These are phyloP conservation scores for Acridotheres tristis DNA, from an alignment of 2,797 vertebrate genomes.

Conservation along the genomic window DNA sequence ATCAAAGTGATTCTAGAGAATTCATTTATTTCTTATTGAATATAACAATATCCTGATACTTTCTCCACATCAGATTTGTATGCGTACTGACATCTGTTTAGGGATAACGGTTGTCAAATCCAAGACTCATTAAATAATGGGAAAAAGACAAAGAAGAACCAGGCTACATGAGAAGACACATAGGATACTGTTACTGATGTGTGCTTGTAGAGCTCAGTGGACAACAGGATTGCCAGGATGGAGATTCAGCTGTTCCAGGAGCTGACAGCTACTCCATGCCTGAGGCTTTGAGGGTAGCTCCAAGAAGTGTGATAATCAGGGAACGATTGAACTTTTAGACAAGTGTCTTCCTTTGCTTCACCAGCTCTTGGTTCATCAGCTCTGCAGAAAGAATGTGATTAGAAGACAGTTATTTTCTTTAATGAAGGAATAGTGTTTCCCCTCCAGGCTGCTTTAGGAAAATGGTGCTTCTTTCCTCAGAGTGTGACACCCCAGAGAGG, in stretches of 20 bases:
- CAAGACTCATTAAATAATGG: not conserved
- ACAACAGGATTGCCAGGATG: not conserved
- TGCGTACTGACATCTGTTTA: not conserved
- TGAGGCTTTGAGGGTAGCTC: not conserved
- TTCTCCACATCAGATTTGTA: not conserved
- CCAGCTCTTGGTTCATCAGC: not conserved
- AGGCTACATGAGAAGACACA: not conserved
- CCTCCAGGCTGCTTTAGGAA: not conserved
- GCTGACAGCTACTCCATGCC: not conserved
- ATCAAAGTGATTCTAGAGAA: not conserved
- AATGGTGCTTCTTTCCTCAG: not conserved
- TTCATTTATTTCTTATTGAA: not conserved
- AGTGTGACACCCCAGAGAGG: not conserved
- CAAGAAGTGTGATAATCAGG: not conserved
- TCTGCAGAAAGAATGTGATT: conserved; percentile 4
- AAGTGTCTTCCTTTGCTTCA: conserved; percentile 18
- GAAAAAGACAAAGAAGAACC: not conserved
- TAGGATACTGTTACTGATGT: not conserved
- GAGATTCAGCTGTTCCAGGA: not conserved
- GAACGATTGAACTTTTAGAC: not conserved
- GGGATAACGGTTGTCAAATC: not conserved
- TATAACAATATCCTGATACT: not conserved
- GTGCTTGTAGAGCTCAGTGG: not conserved
- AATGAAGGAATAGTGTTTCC: not conserved
- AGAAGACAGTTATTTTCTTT: not conserved